Evolutionary conservation across 1,140 invertebrate genomes (phyloP).

Genomic region (Thaumetopoea pityocampa): DNA sequence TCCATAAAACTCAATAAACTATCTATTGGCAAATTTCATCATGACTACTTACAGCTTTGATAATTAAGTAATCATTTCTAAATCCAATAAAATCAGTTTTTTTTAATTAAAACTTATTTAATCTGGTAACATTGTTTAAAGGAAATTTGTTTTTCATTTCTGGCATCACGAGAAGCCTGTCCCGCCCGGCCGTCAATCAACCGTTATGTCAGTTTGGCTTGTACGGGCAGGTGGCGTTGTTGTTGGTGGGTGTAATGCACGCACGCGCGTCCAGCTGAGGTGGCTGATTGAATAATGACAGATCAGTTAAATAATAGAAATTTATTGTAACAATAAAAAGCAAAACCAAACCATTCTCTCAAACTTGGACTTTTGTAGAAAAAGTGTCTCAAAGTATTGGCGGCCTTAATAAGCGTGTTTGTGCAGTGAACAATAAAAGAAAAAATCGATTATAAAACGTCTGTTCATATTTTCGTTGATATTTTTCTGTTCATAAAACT

Average conservation of each 20-base stretch:
- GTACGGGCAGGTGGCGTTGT: slow-evolving; percentile 44
- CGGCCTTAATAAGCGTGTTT: slow-evolving; percentile 29
- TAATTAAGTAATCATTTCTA: background rate
- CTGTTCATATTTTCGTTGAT: slow-evolving; percentile 43
- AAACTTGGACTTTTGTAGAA: slow-evolving; percentile 38
- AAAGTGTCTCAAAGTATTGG: slow-evolving; percentile 24
- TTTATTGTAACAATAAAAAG: slow-evolving; percentile 46
- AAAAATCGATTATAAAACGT: slow-evolving; percentile 58
- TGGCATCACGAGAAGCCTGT: slow-evolving; percentile 29
- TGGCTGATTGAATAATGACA: slow-evolving; percentile 49
- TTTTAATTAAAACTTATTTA: background rate
- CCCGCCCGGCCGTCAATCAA: slow-evolving; percentile 26
- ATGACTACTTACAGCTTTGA: too few relatives aligned
- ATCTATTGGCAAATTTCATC: too few relatives aligned
- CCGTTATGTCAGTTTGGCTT: slow-evolving; percentile 42
- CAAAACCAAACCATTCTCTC: slow-evolving; percentile 30
- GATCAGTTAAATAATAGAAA: slow-evolving; percentile 34
- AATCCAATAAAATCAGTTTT: background rate
- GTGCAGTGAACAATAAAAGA: slow-evolving; percentile 26
- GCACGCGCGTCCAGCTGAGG: slow-evolving; percentile 39
- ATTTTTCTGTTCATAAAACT: slow-evolving; percentile 34
- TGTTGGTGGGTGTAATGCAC: slow-evolving; percentile 21
- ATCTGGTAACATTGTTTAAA: slow-evolving; percentile 21
- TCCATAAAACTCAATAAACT: too few relatives aligned
- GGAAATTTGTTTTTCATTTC: slow-evolving; percentile 17